Evolutionary conservation across 2,888 invertebrate species (phyloP), one percentile per base, ranked within the genome.

Genomic region (Melinaea marsaeus): DNA sequence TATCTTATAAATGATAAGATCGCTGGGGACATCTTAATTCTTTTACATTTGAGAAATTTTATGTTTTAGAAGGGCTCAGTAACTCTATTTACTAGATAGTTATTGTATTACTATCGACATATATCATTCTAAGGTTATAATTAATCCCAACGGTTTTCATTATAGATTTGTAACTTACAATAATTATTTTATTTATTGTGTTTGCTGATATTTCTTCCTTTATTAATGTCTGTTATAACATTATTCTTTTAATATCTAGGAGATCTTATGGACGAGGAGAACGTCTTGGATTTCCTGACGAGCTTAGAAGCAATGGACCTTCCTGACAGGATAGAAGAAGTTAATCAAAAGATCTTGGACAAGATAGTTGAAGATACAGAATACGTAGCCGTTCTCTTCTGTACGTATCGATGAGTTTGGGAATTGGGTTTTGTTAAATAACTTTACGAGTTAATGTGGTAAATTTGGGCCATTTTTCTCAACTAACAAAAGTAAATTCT

Each of bases 211-310:
- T 22, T 22, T 22, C 1, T 22, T 22, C 22, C 22, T 22, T 22
- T 1, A 51, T 47, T 13, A 59, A 58, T 63, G 56, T 48, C 58
- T 47, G 34, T 64, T n/a, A 56, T 58, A 56, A 48, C 48, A 6
- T 42, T 9, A 9, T 9, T 9, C 11, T 42, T 64, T 61, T 60
- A 34, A 13, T 63, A 55, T 68, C 76, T 82, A 96, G 96, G 97
- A 91, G 97, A 98, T 93, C 92, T 97, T 85, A 97, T 97, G 97
- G 97, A 97, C 91, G 97, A 97, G 88, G 97, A 97, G 85, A 95
- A 94, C 84, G 97, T 98, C 73, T 92, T 98, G 84, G 97, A 97
- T 91, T 98, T 98, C 91, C 92, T 98, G 77, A 97, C 97, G 78
- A 97, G 97, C 82, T 93, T 98, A 79, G 97, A 98, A 92, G 96